Evolutionary conservation across 1,140 invertebrate genomes (phyloP).

Genomic region (Hypothenemus hampei): DNA sequence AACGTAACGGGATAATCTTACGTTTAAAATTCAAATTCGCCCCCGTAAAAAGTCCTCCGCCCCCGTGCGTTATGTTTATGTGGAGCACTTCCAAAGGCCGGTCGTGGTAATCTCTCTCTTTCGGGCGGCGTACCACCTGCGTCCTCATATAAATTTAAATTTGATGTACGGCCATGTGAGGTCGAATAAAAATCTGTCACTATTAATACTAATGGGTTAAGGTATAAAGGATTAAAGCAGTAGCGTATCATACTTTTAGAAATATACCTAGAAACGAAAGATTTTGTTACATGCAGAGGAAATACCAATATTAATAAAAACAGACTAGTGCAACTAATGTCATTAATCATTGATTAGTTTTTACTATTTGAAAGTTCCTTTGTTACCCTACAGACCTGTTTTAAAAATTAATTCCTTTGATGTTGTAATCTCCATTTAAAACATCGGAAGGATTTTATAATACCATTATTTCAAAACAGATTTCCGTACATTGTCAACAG

Average conservation of each 20-base stretch:
- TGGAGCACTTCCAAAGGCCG: slow-evolving; percentile 14
- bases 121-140: slow-evolving; percentile 18
- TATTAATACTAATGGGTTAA: slow-evolving; percentile 21
- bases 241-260: not conserved
- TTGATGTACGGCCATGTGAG: slow-evolving; percentile 19
- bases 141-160: slow-evolving; percentile 21
- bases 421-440: no score
- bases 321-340: no score
- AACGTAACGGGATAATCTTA: slow-evolving; percentile 11
- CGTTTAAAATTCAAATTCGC: slow-evolving; percentile 11
- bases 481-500: no score
- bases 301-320: no score
- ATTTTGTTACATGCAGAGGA: no score
- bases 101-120: slow-evolving; percentile 4
- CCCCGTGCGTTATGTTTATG: slow-evolving; percentile 10
- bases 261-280: no score
- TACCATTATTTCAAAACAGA: no score
- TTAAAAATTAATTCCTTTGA: no score
- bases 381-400: no score
- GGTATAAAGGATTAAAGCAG: not conserved
- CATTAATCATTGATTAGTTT: no score
- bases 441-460: no score
- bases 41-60: slow-evolving; percentile 12
- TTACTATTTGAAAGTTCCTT: no score
- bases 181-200: slow-evolving; percentile 19